Base-by-base conservation (phyloP, 2,888 invertebrate genomes). In the Drosophila histrio region DNA sequence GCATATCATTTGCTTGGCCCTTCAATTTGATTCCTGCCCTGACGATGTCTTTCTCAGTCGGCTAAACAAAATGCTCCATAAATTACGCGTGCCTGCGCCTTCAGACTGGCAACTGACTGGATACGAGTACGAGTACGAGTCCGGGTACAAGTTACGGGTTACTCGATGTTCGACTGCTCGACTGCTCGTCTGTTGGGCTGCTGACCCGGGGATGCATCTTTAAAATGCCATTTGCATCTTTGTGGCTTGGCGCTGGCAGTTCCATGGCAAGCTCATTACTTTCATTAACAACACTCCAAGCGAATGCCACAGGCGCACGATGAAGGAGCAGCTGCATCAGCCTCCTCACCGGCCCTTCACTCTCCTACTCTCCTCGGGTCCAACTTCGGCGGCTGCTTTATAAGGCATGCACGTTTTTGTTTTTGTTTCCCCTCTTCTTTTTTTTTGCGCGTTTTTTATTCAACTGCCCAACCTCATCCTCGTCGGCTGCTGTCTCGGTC, bases 201-300 rank as follows among this genome's bases (percentile, higher is more conserved):
- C 73, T 87, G 85, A 81, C 85, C 81, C 83, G 75, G 59, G 82
- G 75, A 79, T 87, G 90, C 88, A 89, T 85, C 87, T 86, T 90
- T 90, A 89, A 90, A 90, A 91, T 91, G 90, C 90, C 91, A 89
- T 87, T 89, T 85, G 88, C 90, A 89, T 87, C 87, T 87, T 82
- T 90, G 90, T 77, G 89, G 89, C 83, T 88, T 83, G 71, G 71
- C 67, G 60, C 63, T 59, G 63, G 47, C 72, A 65, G 76, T 50
- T 52, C 61, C 63, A 43, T 64, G 77, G 85, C 87, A 73, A 79
- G 82, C 84, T 87, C 87, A 87, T 87, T 87, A 80, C 86, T 84
- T 88, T 87, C 89, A 89, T 88, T 87, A 89, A 80, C 88, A 88
- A 88, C 87, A 86, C 83, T 75, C 74, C 69, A 56, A 60, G 61